Percentiles rank a stretch among this genome's conserved stretches.
phyloP scores from a whole-genome alignment of 2,888 invertebrate species.

The Furcula furcula region DNA sequence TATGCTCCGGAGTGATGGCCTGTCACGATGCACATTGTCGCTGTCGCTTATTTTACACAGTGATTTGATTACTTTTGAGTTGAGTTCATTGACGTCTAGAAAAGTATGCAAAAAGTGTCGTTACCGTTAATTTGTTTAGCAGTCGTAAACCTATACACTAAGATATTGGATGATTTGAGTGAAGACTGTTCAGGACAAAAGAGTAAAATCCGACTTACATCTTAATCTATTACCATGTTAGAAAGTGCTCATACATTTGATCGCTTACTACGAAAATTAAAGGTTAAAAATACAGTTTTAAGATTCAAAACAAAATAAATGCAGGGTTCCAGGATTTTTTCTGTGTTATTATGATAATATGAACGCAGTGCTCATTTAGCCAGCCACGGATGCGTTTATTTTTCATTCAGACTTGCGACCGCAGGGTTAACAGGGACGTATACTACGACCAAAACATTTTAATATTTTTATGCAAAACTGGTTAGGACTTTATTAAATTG shows the following conservation, averaged over 20 bases:
- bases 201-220: too few species aligned
- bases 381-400: conserved; percentile 63
- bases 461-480: conserved; percentile 25
- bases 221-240: conserved; percentile 3
- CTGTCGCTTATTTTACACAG: conserved; percentile 42
- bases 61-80: conserved; percentile 36
- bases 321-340: conserved; percentile 42
- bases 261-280: background rate
- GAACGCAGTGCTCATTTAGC: conserved; percentile 68
- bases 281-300: conserved; percentile 14
- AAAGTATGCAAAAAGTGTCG: conserved; percentile 19
- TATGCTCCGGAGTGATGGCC: conserved; percentile 51
- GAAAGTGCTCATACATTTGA: background rate
- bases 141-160: conserved; percentile 2
- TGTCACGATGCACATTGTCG: conserved; percentile 51
- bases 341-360: conserved; percentile 69
- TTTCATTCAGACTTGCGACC: conserved; percentile 52
- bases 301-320: conserved; percentile 54
- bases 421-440: conserved; percentile 38
- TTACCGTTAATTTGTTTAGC: conserved; percentile 8
- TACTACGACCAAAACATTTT: conserved; percentile 32
- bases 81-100: conserved; percentile 49
- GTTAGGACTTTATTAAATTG: too few species aligned
- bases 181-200: too few species aligned
- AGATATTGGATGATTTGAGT: too few species aligned